Conservation (phyloP, 1,140 invertebrate genomes). For the Anoplolepis gracilipes region DNA sequence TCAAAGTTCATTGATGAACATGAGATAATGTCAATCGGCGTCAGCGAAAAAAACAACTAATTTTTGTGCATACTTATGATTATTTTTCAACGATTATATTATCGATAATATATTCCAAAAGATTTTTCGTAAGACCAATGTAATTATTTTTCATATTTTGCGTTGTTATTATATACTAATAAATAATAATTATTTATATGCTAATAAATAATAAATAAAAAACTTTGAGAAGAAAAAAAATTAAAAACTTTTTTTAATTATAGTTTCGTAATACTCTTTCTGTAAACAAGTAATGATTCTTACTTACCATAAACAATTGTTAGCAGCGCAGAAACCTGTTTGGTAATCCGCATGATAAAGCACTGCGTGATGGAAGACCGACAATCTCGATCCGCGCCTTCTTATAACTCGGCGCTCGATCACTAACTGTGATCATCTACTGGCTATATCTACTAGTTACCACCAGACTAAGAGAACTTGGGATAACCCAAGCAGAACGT, state of each 20-base stretch:
- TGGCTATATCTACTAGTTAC: neutral
- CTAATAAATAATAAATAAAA: conserved; percentile 12
- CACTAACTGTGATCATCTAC: neutral
- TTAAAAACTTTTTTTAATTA: neutral
- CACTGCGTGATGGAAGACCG: neutral
- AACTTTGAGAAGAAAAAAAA: neutral
- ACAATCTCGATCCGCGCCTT: neutral
- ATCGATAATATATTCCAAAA: neutral
- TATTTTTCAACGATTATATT: neutral
- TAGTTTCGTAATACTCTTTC: neutral
- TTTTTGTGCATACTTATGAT: neutral
- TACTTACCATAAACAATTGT: conserved; percentile 59
- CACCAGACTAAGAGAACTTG: conserved; percentile 66
- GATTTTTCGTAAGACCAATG: neutral
- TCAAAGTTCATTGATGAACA: neutral
- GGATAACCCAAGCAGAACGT: conserved; percentile 62
- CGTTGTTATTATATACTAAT: neutral
- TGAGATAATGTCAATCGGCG: neutral
- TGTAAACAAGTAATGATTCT: neutral
- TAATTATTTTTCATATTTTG: neutral
- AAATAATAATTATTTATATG: too few species aligned
- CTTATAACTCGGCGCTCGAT: conserved; percentile 7
- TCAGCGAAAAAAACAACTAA: neutral
- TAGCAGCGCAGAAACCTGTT: conserved; percentile 11
- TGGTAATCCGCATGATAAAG: conserved; percentile 51